Evolutionary conservation across 2,113 vertebrate species (phyloP), one percentile per base, ranked within the genome.

Genomic region (Piprites chloris): DNA sequence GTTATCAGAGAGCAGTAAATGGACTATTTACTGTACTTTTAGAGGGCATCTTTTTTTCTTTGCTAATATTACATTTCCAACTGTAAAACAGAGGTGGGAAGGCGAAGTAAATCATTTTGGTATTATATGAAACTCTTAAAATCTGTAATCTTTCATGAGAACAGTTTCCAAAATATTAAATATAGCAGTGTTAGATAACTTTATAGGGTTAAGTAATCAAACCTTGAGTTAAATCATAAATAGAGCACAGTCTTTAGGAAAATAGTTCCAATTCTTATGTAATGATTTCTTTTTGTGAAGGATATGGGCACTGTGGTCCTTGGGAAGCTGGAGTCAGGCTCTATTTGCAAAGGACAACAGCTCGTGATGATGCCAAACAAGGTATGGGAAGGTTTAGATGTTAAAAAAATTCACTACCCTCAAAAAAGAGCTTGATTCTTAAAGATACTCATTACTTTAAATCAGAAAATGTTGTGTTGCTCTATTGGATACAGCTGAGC

Each of bases 301-400:
- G 99, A 99, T 96, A 99, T 99, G 99, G 99, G 99, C 81, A 99
- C 99, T 55, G 99, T 99, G 96, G 96, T 99, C 87, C 97, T 99
- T 87, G 99, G 99, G 69, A 99, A 99, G 97, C 98, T 99, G 97
- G 99, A 99, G 98, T 99, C 99, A 0, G 99, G 99, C 82, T 99
- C 98, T 71, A 99, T 99, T 98, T 98, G 98, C 97, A 99, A 99
- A 99, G 99, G 99, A 90, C 99, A 99, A 69, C 99, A 99, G 96
- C 99, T 99, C 76, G 98, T 99, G 80, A 99, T 99, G 99, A 99
- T 99, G 99, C 99, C 99, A 94, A 99, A 99, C 98, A 98, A 99
- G 98, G 99, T 99, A 97, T 96, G 96, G 44, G 37, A 33, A 46
- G 7, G 56, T 41, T 80, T 72, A 69, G 21, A 30, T 79, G 27